A percentile compares a stretch with the other conserved stretches of the same genome.
Conservation (phyloP, 2,797 vertebrate species). For the Clarias pachynema region DNA sequence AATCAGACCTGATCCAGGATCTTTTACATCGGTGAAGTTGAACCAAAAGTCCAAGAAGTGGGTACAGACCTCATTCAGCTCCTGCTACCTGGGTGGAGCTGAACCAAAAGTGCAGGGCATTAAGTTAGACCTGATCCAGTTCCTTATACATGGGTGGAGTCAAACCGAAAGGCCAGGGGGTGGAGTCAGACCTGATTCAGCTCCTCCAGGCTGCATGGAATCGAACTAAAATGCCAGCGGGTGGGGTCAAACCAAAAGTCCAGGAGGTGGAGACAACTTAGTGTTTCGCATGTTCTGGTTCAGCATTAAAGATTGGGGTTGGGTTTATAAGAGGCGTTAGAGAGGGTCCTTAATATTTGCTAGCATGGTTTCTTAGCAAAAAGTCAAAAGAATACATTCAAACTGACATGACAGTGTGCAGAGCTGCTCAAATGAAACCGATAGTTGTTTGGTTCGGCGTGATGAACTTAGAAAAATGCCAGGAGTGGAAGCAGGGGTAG, state of each 20-base stretch:
- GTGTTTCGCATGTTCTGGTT: not conserved
- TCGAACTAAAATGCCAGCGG: not conserved
- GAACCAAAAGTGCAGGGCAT: not conserved
- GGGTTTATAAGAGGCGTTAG: not conserved
- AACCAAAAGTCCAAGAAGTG: not conserved
- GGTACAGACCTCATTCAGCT: not conserved
- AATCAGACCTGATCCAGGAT: not conserved
- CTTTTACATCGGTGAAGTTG: not conserved
- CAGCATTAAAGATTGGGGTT: not conserved
- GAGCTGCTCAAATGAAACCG: not conserved
- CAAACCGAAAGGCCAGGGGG: not conserved
- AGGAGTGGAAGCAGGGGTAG: too few relatives aligned
- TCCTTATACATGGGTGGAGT: not conserved
- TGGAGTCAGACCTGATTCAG: not conserved
- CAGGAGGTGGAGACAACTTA: not conserved
- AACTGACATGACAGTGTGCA: not conserved
- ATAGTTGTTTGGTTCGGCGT: not conserved
- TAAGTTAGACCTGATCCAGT: not conserved
- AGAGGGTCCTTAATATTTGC: not conserved
- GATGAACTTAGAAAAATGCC: too few relatives aligned
- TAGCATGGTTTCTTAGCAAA: not conserved
- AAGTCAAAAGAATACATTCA: too few relatives aligned
- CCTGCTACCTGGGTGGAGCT: not conserved
- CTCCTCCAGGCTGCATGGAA: not conserved
- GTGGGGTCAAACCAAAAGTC: not conserved